Percentiles rank a stretch among this genome's conserved stretches.
These are phyloP conservation scores for Dicycla oo DNA, from an alignment of 2,888 invertebrate genomes.

Conservation along the genomic window DNA sequence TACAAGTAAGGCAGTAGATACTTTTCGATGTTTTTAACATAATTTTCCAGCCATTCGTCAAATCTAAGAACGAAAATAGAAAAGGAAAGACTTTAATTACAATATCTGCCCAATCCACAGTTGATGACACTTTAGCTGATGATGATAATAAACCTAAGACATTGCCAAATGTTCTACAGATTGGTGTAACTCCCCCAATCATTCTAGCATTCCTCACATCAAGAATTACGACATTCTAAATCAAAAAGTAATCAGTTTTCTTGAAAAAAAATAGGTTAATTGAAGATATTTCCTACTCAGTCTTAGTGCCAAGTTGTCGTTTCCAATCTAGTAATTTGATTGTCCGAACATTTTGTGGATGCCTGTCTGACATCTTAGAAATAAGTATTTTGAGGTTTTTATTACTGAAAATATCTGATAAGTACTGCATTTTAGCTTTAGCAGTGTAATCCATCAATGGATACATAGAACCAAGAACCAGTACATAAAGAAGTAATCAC, in stretches of 20 bases:
- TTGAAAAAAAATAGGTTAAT: slow-evolving; percentile 41
- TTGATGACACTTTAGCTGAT: background rate
- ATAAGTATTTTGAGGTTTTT: slow-evolving; percentile 37
- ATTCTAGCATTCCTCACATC: slow-evolving; percentile 29
- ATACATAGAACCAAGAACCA: no score
- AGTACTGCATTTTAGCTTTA: background rate
- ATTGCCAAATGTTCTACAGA: slow-evolving; percentile 12
- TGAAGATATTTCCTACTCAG: slow-evolving; percentile 47
- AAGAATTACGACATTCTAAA: slow-evolving; percentile 45
- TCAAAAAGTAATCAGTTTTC: slow-evolving; percentile 55
- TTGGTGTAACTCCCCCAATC: slow-evolving; percentile 21
- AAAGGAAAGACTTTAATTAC: background rate
- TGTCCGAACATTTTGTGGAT: slow-evolving; percentile 44
- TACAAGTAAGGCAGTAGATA: background rate
- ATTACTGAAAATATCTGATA: background rate
- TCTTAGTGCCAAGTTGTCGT: slow-evolving; percentile 59
- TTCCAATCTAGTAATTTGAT: slow-evolving; percentile 57
- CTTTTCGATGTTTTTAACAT: background rate
- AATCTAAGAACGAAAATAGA: background rate
- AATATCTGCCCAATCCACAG: background rate
- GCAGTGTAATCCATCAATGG: background rate
- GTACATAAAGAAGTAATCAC: slow-evolving; percentile 29
- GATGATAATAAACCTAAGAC: slow-evolving; percentile 2
- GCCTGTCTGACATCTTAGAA: slow-evolving; percentile 42
- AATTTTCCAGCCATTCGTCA: background rate